A percentile compares a stretch with the other conserved stretches of the same genome.
Evolutionary conservation across 2,797 vertebrate genomes (phyloP).

Genomic region (Protonibea diacanthus): DNA sequence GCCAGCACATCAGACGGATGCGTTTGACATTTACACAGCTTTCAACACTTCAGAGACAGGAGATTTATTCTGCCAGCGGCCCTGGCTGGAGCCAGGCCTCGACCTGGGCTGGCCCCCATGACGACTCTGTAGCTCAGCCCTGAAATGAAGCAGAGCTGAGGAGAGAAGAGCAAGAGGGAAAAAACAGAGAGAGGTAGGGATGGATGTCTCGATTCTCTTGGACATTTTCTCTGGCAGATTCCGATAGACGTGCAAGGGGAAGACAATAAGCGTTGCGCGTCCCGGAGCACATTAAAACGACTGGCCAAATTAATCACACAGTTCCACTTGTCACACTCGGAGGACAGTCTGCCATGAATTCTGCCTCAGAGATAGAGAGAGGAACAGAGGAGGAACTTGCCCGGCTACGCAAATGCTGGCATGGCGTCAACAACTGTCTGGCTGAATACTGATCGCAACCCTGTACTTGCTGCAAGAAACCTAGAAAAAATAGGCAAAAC

Average conservation of each 20-base stretch:
- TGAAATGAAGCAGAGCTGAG: constrained; percentile 66
- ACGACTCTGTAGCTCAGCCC: constrained; percentile 71
- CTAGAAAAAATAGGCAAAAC: constrained; percentile 50
- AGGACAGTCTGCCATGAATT: constrained; percentile 79
- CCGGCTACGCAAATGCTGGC: constrained; percentile 73
- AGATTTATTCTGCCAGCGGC: constrained; percentile 80
- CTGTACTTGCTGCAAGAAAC: constrained; percentile 65
- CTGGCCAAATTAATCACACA: constrained; percentile 85
- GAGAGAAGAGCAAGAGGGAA: constrained; percentile 28
- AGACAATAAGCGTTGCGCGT: constrained; percentile 82
- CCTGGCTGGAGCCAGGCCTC: constrained; percentile 66
- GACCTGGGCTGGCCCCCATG: constrained; percentile 72
- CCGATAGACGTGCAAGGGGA: constrained; percentile 73
- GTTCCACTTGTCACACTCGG: constrained; percentile 84
- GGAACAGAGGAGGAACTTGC: constrained; percentile 68
- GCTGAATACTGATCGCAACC: constrained; percentile 77
- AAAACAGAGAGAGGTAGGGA: constrained; percentile 25
- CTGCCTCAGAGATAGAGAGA: constrained; percentile 74
- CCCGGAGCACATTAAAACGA: constrained; percentile 84
- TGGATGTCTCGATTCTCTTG: constrained; percentile 68
- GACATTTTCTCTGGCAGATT: constrained; percentile 77
- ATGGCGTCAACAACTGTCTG: constrained; percentile 70
- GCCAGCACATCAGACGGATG: constrained; percentile 76
- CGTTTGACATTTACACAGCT: constrained; percentile 85
- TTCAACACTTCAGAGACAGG: constrained; percentile 81